Base-by-base conservation (phyloP, 2,888 invertebrate genomes). In the Cephonodes hylas region DNA sequence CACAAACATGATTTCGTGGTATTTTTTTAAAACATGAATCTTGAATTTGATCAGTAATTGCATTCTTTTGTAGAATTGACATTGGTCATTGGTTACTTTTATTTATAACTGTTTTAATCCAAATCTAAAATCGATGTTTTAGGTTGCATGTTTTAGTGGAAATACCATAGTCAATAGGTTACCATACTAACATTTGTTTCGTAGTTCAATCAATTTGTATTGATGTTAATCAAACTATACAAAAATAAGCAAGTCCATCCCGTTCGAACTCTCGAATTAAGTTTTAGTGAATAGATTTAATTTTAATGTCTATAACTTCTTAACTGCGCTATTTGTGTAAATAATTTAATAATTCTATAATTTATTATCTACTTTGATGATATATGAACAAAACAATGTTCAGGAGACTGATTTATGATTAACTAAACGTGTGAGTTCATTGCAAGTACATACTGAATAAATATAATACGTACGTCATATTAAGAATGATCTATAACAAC, bases 331-430 rank as follows among this genome's bases (percentile, higher is more conserved):
- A 44, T 58, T 61, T 25, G 23, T 59, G 48, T 61, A 59, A 63
- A 59, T 61, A 59, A 31, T 27, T 48, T 61, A 34, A 58, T 48
- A 61, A 58, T 42, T 48, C 34, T 61, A 45, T 78, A 76, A 77
- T 74, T 81, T 83, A 79, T 81, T 79, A 75, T 66, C 75, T 75
- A 69, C 68, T 75, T 73, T 8, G 68, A 77, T 77, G 71, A 77
- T 74, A 74, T 74, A 74, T 75, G 79, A 79, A 78, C 76, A 71
- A 66, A 20, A 66, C 64, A 67, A 69, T 72, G 81, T 84, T 82
- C 79, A 72, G 67, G 81, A 84, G 87, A 88, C 87, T 87, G 87
- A 87, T 78, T 76, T 64, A 66, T 73, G 73, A 31, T 46, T 44
- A 42, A 59, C 45, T 48, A 74, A 73, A 72, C 73, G 76, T 74